Conservation (phyloP, 2,888 invertebrate species). For the Meghimatium bilineatum region DNA sequence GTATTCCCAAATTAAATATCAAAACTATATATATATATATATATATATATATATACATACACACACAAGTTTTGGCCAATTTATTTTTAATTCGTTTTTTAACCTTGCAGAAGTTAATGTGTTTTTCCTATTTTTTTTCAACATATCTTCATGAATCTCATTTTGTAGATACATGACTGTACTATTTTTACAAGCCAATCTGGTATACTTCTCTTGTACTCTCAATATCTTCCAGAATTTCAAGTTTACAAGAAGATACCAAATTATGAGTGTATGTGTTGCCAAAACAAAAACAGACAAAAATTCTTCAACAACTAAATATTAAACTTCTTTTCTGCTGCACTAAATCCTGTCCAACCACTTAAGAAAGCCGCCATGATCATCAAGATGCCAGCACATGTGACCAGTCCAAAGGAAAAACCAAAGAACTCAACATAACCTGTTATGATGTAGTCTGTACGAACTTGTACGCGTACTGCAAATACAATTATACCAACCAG, state of each 20-base stretch:
- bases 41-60: no score
- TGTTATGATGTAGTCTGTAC: neutral
- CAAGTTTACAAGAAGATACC: neutral
- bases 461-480: slow-evolving; percentile 24
- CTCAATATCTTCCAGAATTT: no score
- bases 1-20: no score
- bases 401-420: slow-evolving; percentile 30
- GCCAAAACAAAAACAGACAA: neutral
- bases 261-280: neutral
- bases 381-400: slow-evolving; percentile 30
- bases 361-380: slow-evolving; percentile 3
- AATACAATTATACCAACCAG: slow-evolving; percentile 35
- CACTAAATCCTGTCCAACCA: neutral
- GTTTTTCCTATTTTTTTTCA: no score
- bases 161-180: no score
- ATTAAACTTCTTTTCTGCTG: slow-evolving; percentile 29
- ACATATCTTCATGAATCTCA: no score
- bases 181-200: no score
- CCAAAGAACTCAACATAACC: neutral
- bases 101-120: no score
- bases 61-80: no score
- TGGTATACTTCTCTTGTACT: no score
- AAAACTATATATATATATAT: no score
- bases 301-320: neutral
- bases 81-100: no score